phyloP scores from a whole-genome alignment of 2,888 invertebrate genomes.

The Ornithoptera alexandrae region DNA sequence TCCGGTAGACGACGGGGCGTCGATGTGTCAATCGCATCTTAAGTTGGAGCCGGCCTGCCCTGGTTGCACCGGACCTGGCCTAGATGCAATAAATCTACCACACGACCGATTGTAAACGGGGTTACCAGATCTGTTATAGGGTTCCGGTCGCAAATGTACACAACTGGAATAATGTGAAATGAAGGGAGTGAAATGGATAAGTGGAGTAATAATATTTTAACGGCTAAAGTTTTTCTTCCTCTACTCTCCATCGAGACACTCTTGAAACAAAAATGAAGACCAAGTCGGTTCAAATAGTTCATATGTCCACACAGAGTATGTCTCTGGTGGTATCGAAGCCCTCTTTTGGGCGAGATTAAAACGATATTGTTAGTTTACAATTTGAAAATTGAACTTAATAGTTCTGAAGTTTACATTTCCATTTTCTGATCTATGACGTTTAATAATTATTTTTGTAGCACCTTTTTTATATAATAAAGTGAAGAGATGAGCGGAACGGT shows the following conservation, averaged over 20 bases:
- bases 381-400: too few relatives aligned
- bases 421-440: too few relatives aligned
- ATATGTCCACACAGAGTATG: too few relatives aligned
- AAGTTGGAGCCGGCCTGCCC: constrained; percentile 30
- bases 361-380: too few relatives aligned
- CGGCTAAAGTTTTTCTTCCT: background rate
- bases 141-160: background rate
- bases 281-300: background rate
- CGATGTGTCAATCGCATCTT: constrained; percentile 37
- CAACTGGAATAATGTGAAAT: background rate
- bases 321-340: too few relatives aligned
- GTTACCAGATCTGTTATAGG: constrained; percentile 17
- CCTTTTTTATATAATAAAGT: too few relatives aligned
- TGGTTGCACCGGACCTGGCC: constrained; percentile 42
- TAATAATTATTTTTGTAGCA: too few relatives aligned
- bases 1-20: constrained; percentile 25
- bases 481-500: too few relatives aligned
- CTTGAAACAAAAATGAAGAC: background rate
- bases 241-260: background rate
- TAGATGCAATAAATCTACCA: constrained; percentile 34
- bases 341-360: too few relatives aligned
- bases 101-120: constrained; percentile 34
- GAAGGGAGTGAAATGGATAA: background rate
- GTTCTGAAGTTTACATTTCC: too few relatives aligned
- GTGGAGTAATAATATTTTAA: background rate